Evolutionary conservation across 2,888 invertebrate genomes (phyloP).

Genomic region (Tetranychus piercei): DNA sequence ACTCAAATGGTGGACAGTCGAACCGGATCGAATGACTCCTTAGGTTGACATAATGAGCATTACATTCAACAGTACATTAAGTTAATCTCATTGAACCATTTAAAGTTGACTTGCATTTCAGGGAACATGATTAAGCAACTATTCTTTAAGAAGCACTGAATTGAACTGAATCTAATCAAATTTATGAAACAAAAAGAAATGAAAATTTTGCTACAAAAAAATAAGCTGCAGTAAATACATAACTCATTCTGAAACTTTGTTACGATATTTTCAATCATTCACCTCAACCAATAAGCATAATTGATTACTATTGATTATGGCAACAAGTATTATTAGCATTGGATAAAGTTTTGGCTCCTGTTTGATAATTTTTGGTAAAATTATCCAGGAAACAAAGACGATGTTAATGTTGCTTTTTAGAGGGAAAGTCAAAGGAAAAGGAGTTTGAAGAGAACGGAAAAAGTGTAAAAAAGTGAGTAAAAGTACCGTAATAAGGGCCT

Average conservation of each 20-base stretch:
- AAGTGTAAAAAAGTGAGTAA: neutral
- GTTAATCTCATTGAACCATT: neutral
- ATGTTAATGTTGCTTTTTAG: neutral
- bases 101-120: neutral
- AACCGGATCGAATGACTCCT: neutral
- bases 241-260: neutral
- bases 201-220: too few species aligned
- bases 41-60: neutral
- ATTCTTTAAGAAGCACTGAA: too few species aligned
- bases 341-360: neutral
- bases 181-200: too few species aligned
- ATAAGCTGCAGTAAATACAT: neutral
- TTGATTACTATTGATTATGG: neutral
- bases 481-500: neutral
- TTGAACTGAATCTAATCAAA: too few species aligned
- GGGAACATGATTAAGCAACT: neutral
- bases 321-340: too few species aligned
- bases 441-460: constrained; percentile 1
- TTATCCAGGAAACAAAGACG: neutral
- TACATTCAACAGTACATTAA: neutral
- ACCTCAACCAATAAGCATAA: neutral
- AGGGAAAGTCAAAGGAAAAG: neutral
- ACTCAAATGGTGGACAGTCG: neutral
- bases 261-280: neutral
- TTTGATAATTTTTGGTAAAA: neutral